Evolutionary conservation across 2,797 vertebrate species (phyloP).

Genomic region (Caiman crocodilus): DNA sequence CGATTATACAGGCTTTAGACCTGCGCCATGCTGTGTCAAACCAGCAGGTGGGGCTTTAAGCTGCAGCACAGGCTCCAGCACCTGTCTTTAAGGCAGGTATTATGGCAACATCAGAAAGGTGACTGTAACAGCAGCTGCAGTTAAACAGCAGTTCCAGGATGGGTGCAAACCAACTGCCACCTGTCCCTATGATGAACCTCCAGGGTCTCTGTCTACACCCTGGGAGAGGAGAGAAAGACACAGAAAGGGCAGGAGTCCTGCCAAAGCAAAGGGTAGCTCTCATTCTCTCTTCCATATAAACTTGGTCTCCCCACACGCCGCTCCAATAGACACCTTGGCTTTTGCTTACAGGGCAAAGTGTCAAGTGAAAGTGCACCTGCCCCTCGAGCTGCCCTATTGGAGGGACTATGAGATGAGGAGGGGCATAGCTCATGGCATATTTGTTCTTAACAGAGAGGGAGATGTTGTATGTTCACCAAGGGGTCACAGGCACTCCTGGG

Average conservation of each 20-base stretch:
- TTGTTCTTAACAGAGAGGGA: background rate
- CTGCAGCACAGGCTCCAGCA: background rate
- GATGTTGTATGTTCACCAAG: background rate
- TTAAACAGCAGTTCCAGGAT: background rate
- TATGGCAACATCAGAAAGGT: background rate
- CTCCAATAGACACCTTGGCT: background rate
- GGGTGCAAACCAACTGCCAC: constrained; percentile 2
- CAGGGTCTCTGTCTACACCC: background rate
- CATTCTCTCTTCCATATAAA: background rate
- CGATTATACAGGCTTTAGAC: background rate
- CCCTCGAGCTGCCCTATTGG: background rate
- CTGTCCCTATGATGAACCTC: background rate
- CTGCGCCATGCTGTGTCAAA: fast-evolving
- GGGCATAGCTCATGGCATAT: too few species aligned
- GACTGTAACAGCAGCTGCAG: background rate
- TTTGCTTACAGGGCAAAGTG: background rate
- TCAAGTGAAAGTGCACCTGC: background rate
- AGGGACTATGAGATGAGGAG: too few species aligned
- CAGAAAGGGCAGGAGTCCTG: background rate
- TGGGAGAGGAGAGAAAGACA: background rate
- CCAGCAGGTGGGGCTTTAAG: background rate
- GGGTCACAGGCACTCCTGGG: background rate
- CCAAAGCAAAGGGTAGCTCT: background rate
- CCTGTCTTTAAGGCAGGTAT: background rate
- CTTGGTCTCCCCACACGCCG: too few species aligned